Evolutionary conservation across 2,888 invertebrate genomes (phyloP).

Genomic region (Galerucella calmariensis): DNA sequence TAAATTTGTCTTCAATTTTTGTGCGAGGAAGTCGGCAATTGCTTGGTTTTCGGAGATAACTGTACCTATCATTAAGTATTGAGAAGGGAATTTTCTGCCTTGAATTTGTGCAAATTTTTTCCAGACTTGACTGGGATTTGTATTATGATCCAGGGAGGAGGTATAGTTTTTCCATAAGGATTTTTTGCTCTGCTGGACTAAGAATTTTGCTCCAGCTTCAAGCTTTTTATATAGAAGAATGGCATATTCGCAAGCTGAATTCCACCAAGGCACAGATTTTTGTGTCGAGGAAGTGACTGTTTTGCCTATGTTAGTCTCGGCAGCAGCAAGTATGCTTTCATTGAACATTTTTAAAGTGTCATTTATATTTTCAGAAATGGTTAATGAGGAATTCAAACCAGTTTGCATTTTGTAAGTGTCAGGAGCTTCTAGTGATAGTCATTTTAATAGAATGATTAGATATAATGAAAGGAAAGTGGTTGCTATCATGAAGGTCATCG

Average conservation of each 20-base stretch:
- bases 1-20: no score
- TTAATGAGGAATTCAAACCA: not conserved
- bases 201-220: not conserved
- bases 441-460: not conserved
- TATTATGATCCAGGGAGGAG: no score
- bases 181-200: no score
- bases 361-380: not conserved
- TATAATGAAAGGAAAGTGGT: not conserved
- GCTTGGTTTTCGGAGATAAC: no score
- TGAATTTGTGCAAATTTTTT: no score
- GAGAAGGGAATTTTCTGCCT: not conserved
- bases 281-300: not conserved
- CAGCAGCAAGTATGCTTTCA: not conserved
- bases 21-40: no score
- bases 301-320: not conserved
- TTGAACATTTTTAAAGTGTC: not conserved
- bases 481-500: not conserved
- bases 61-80: no score
- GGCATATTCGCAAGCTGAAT: no score
- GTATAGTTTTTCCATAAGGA: no score
- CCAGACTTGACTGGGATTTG: no score
- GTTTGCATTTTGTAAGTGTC: not conserved
- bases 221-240: not conserved
- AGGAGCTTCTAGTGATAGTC: no score
- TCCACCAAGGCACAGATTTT: not conserved